Evolutionary conservation across 2,888 invertebrate genomes (phyloP).

Genomic region (Ganaspis brasiliensis): DNA sequence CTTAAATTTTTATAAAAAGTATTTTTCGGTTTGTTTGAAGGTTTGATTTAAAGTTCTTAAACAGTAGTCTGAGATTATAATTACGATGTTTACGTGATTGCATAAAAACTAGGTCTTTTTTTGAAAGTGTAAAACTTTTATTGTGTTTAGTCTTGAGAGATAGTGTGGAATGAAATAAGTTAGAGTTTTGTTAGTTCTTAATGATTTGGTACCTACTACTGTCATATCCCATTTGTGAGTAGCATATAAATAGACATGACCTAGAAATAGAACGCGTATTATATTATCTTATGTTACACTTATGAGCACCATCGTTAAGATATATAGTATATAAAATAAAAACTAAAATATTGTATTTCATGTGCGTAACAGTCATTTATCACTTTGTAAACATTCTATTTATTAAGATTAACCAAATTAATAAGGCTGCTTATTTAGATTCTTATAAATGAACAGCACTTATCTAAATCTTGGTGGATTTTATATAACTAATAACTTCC

Average conservation of each 20-base stretch:
- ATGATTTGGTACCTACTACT: not conserved
- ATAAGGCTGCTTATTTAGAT: not conserved
- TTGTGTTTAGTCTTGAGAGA: no score
- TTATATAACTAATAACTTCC: no score
- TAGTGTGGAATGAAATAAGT: no score
- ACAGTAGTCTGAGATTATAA: no score
- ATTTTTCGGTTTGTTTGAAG: no score
- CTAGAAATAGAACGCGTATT: not conserved
- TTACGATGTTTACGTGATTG: no score
- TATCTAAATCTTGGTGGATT: no score
- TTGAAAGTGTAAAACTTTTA: no score
- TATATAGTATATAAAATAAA: not conserved
- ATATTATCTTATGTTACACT: constrained; percentile 14
- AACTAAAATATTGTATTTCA: not conserved
- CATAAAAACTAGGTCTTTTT: not conserved
- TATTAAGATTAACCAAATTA: not conserved
- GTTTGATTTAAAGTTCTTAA: no score
- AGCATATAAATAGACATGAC: constrained; percentile 3
- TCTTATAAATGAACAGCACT: not conserved
- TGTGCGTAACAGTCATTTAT: not conserved
- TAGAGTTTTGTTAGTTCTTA: not conserved
- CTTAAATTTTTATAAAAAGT: no score
- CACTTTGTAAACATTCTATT: not conserved
- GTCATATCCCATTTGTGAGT: not conserved
- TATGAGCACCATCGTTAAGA: not conserved